Base-by-base conservation (phyloP, 2,888 invertebrate species). In the Apamea epomidion region DNA sequence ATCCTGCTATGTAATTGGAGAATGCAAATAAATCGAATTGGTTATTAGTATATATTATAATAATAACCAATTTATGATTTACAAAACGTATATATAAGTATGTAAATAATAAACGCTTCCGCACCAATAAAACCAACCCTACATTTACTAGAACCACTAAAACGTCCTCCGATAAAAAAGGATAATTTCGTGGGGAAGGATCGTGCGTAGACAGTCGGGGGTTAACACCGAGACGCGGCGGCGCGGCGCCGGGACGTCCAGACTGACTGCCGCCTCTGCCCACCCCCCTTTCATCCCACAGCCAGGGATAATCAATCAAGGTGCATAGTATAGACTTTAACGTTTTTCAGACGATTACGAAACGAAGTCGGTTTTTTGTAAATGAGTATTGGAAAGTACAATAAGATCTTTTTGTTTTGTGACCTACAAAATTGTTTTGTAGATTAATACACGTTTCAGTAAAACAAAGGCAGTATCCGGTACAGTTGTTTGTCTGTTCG, bases 171-270 rank as follows among this genome's bases (percentile, higher is more conserved):
- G 18, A 77, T 5, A 67, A 76, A 74, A 48, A 67, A 73, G 62
- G 48, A 76, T 78, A 69, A 70, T 65, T 70, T 67, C 1, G 32
- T 48, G 51, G 14, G 7, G 21, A 62, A 73, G 65, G 65, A 74
- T 60, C 51, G 37, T 74, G 76, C 73, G 67, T 80, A 69, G 76
- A 73, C 77, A 76, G 80, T 14, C 10, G 21, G 62, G 60, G 54
- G 65, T 65, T 62, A 67, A 42, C 71, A 58, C 4, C n/a, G 74
- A 88, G 88, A 83, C 88, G 37, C 67, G n/a, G 51, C 25, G 88
- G 88, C 88, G 51, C 18, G 88, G 88, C 88, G 88, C 87, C 88
- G 16, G 32, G 12, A 0, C 42, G 80, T 51, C 82, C 86, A 89
- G 89, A 87, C 89, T 16, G 18, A 37, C 60, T 42, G 89, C n/a